Evolutionary conservation across 1,140 invertebrate species (phyloP).

Genomic region (Drosophila mayri): DNA sequence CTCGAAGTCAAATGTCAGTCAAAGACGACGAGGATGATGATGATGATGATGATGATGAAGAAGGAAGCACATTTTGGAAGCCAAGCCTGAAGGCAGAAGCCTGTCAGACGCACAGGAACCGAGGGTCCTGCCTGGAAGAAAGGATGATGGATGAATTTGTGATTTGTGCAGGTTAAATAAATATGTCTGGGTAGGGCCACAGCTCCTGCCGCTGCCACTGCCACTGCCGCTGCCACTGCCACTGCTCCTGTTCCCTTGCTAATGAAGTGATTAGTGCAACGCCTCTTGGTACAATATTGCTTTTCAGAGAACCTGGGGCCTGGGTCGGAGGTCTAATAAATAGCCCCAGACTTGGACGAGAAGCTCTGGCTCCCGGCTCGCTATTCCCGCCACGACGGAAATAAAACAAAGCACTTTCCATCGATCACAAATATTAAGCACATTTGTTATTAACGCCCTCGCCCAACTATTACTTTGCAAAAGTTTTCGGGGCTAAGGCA

Average conservation of each 20-base stretch:
- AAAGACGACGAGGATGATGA: constrained; percentile 58
- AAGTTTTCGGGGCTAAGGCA: constrained; percentile 44
- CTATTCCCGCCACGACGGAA: constrained; percentile 33
- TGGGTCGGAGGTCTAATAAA: constrained; percentile 52
- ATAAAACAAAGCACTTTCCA: constrained; percentile 80
- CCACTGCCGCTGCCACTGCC: constrained; percentile 8
- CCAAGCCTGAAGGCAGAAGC: constrained; percentile 31
- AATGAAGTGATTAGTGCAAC: constrained; percentile 84
- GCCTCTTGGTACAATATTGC: constrained; percentile 70
- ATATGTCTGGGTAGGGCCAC: constrained; percentile 54
- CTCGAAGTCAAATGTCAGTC: constrained; percentile 80
- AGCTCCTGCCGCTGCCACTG: neutral
- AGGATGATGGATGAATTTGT: constrained; percentile 83
- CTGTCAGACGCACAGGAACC: constrained; percentile 63
- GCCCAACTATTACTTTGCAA: constrained; percentile 47
- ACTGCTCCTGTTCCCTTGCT: constrained; percentile 43
- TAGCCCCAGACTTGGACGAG: constrained; percentile 50
- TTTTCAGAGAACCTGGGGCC: constrained; percentile 38
- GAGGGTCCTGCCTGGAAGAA: constrained; percentile 56
- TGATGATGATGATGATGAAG: constrained; percentile 41
- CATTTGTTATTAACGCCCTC: constrained; percentile 71
- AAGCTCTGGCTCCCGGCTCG: constrained; percentile 14
- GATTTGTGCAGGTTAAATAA: constrained; percentile 82
- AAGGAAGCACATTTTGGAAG: constrained; percentile 50
- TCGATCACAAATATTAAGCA: constrained; percentile 83